Evolutionary conservation across 2,888 invertebrate genomes (phyloP), one percentile per base, ranked within the genome.

Genomic region (Criorhina ranunculi): DNA sequence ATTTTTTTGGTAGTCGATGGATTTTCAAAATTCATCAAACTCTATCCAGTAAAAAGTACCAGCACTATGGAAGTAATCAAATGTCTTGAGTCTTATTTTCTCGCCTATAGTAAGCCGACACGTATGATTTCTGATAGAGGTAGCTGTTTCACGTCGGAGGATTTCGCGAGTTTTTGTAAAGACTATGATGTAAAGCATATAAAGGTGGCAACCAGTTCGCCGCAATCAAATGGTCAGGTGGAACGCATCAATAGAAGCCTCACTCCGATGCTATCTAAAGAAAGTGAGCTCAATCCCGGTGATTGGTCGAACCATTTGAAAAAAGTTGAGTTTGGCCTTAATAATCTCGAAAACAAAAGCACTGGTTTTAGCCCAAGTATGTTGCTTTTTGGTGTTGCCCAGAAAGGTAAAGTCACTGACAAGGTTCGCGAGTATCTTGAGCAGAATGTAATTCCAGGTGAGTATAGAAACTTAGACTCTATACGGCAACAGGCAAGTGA

Each of bases 351-450:
- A 1, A 44, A 87, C 70, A 87, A 87, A 70, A 66, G 87, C 5
- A 87, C 89, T 12, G 86, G 86, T 5, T 86, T 88, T 49, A 87
- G 88, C n/a, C n/a, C n/a, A n/a, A n/a, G n/a, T n/a, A n/a, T n/a
- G n/a, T n/a, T n/a, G n/a, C n/a, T n/a, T n/a, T 89, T 88, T 51
- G 89, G 89, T 2, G 67, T 88, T 12, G 29, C 86, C 59, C 89
- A 89, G 59, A 81, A 81, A 49, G 88, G 88, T n/a, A 37, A 72
- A 4, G 57, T 86, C 19, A 51, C 70, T 55, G 88, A 88, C 51
- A 60, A 69, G 8, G 19, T 87, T 17, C 15, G 19, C 11, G 75
- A 76, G n/a, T 40, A 75, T 57, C 29, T 75, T 9, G 44, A 75
- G 37, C 24, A 46, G 44, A 53, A 64, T n/a, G 35, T 51, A n/a